A percentile compares a stretch with the other conserved stretches of the same genome.
phyloP scores from a whole-genome alignment of 2,888 invertebrate species.

The Pteria penguin region DNA sequence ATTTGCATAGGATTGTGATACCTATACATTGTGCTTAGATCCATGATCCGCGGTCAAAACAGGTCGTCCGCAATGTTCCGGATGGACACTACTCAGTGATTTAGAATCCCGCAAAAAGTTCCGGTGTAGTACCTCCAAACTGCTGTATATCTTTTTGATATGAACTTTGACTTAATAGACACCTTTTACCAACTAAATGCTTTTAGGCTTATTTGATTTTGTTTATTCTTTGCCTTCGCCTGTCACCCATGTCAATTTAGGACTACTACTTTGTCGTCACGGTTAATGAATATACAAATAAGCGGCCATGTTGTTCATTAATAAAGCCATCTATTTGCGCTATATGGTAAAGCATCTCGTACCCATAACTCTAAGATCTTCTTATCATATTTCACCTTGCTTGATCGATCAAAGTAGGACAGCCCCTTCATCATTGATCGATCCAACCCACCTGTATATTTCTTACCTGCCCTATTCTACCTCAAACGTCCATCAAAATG shows the following conservation, averaged over 20 bases:
- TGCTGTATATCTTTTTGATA: not conserved
- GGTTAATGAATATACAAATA: slow-evolving; percentile 23
- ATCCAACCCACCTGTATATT: slow-evolving; percentile 41
- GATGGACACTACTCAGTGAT: slow-evolving; percentile 23
- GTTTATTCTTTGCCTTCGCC: not conserved
- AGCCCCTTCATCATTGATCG: slow-evolving; percentile 39
- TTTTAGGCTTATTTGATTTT: slow-evolving; percentile 1
- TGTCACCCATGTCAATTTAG: slow-evolving; percentile 23
- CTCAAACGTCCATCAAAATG: slow-evolving; percentile 25
- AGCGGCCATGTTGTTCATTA: slow-evolving; percentile 9
- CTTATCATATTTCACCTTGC: slow-evolving; percentile 40
- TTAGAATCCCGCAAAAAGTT: slow-evolving; percentile 8
- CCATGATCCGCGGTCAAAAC: slow-evolving; percentile 54
- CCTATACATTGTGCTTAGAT: slow-evolving; percentile 61
- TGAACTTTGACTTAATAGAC: slow-evolving; percentile 2
- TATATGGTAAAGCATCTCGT: not conserved
- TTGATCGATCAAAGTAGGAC: slow-evolving; percentile 57
- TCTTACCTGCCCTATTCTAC: slow-evolving; percentile 37
- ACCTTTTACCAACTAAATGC: not conserved
- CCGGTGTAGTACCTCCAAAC: not conserved
- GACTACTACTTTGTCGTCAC: slow-evolving; percentile 1
- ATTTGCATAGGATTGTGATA: slow-evolving; percentile 87
- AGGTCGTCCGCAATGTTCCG: slow-evolving; percentile 27
- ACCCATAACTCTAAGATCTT: not conserved
- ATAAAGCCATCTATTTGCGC: not conserved